phyloP scores from a whole-genome alignment of 2,888 invertebrate genomes.

The Harmothoe impar region DNA sequence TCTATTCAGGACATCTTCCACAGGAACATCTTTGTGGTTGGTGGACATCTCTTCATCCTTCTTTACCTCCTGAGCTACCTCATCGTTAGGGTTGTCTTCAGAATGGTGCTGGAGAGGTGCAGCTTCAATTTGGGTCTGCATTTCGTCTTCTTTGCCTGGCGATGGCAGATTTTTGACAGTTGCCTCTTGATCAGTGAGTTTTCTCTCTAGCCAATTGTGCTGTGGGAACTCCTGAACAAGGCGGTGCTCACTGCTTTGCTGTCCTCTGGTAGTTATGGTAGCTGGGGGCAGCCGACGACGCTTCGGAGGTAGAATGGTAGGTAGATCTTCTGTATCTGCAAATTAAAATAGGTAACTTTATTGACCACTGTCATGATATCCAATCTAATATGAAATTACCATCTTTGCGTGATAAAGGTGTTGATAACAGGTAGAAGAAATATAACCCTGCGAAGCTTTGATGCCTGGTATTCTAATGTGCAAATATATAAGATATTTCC shows the following conservation, averaged over 20 bases:
- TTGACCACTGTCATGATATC: too few species aligned
- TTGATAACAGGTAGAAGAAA: too few species aligned
- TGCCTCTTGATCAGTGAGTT: slow-evolving; percentile 86
- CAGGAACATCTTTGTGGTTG: too few species aligned
- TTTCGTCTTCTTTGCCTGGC: not conserved
- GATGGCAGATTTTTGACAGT: not conserved
- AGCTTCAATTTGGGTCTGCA: not conserved
- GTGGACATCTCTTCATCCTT: not conserved
- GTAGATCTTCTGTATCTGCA: slow-evolving; percentile 71
- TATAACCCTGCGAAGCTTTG: too few species aligned
- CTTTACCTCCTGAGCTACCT: not conserved
- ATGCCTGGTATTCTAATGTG: too few species aligned
- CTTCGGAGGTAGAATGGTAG: slow-evolving; percentile 71
- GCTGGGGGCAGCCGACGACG: slow-evolving; percentile 65
- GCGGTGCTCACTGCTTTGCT: slow-evolving; percentile 65
- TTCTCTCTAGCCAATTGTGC: slow-evolving; percentile 82
- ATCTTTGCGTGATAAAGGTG: too few species aligned
- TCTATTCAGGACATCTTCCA: too few species aligned
- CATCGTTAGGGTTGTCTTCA: not conserved
- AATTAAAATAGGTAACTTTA: not conserved
- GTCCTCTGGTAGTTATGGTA: not conserved
- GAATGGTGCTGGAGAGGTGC: not conserved
- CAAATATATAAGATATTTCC: too few species aligned
- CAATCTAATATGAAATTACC: too few species aligned
- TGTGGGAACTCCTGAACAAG: slow-evolving; percentile 72